A percentile compares a stretch with the other conserved stretches of the same genome.
These are phyloP conservation scores for Bellardia pandia DNA, from an alignment of 2,888 invertebrate species.

Conservation along the genomic window DNA sequence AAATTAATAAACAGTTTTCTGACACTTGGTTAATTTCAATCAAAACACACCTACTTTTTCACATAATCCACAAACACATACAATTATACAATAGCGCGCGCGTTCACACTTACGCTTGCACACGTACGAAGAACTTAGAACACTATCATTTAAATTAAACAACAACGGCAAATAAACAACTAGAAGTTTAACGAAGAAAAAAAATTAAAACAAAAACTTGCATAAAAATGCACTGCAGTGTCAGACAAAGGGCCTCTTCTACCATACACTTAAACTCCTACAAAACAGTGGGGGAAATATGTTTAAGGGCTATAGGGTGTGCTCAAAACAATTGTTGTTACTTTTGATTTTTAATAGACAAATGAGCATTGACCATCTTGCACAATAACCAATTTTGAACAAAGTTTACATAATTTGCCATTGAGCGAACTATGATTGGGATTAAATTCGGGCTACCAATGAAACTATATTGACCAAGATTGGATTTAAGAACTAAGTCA, in stretches of 20 bases:
- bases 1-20: constrained; percentile 71
- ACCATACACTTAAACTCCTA: constrained; percentile 31
- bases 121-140: constrained; percentile 51
- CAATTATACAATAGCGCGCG: constrained; percentile 7
- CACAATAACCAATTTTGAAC: too few species aligned
- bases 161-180: constrained; percentile 61
- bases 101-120: constrained; percentile 42
- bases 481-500: too few species aligned
- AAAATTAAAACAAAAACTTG: constrained; percentile 29
- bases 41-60: constrained; percentile 73
- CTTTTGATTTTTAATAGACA: too few species aligned
- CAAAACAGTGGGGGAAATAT: constrained; percentile 23
- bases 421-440: too few species aligned
- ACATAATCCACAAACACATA: constrained; percentile 20
- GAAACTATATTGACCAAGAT: too few species aligned
- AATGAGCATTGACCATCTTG: too few species aligned
- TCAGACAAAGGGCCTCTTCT: constrained; percentile 69
- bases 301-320: neutral
- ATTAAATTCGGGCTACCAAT: too few species aligned
- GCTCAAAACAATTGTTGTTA: too few species aligned
- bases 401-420: too few species aligned
- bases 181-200: constrained; percentile 51
- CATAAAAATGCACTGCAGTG: constrained; percentile 58
- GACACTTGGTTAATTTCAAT: constrained; percentile 74
- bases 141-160: constrained; percentile 67